phyloP scores from a whole-genome alignment of 2,888 invertebrate genomes.

The Leptinotarsa peninsularis region DNA sequence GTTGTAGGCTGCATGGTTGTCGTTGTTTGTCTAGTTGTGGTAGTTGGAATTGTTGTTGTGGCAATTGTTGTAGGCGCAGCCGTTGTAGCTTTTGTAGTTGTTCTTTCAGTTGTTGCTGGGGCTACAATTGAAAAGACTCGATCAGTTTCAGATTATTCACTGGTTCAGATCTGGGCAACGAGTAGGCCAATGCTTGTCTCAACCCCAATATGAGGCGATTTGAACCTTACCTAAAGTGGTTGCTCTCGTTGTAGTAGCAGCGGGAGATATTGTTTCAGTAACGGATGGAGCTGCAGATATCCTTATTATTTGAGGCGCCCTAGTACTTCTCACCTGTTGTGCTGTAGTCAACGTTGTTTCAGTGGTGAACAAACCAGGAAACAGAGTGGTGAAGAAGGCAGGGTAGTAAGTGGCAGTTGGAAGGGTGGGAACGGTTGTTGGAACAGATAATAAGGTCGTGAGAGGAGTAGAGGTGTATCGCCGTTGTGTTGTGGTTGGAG shows the following conservation, averaged over 20 bases:
- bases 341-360: conserved; percentile 46
- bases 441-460: conserved; percentile 25
- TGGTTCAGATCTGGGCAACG: neutral
- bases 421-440: conserved; percentile 45
- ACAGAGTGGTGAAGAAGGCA: conserved; percentile 52
- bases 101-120: conserved; percentile 30
- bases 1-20: conserved; percentile 36
- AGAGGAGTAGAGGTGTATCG: neutral
- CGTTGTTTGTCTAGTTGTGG: conserved; percentile 27
- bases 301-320: conserved; percentile 26
- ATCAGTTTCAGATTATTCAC: neutral
- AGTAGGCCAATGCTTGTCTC: neutral
- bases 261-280: conserved; percentile 30
- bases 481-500: conserved; percentile 35
- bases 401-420: conserved; percentile 60
- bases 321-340: conserved; percentile 38
- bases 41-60: conserved; percentile 33
- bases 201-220: no score
- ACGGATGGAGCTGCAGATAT: conserved; percentile 39
- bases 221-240: neutral
- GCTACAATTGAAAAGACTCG: neutral
- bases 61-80: conserved; percentile 44
- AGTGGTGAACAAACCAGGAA: conserved; percentile 50
- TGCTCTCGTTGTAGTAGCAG: conserved; percentile 20
- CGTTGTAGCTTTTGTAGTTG: conserved; percentile 29